Evolutionary conservation across 2,113 vertebrate genomes (phyloP), one percentile per base, ranked within the genome.

Genomic region (Serranochromis macrocephalus): DNA sequence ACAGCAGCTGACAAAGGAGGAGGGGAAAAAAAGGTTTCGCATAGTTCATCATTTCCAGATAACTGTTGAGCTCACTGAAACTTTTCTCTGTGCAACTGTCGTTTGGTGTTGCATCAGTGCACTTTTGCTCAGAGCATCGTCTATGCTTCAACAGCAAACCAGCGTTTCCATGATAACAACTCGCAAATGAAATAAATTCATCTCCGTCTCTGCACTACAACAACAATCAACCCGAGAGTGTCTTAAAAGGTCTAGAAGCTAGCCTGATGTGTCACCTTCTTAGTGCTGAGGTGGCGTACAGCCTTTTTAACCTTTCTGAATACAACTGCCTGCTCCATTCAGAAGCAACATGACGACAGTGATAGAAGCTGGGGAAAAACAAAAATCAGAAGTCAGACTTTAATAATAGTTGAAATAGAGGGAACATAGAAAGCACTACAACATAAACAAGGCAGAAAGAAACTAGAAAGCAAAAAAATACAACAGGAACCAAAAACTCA

Each of bases 291-390:
- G 57, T 61, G 29, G 61, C 3, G 6, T 66, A 38, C 19, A 66
- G 61, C 61, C 61, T 38, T 66, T 66, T 38, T 0, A 66, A 66
- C 33, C 61, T 9, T 78, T 78, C 45, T n/a, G 73, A 51, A 13
- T 31, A 0, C 7, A 78, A 7, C 68, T 73, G 8, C 14, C 68
- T 2, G 68, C 14, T 71, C 0, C 40, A 45, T 26, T 42, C 21
- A 51, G 26, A 78, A 51, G 5, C 26, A 78, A 49, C 16, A 31
- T 5, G 7, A 51, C 4, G 26, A 13, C 26, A 51, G 26, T 8
- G 10, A 51, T 49, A 29, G 26, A 49, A 78, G 45, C 51, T 8
- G 11, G 47, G 36, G 4, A 6, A 40, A 68, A 68, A 21, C 63
- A 68, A 0, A 71, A 71, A 42, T 24, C 66, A 42, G 61, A 38